Percentiles rank a stretch among this genome's conserved stretches.
These are phyloP conservation scores for Drosophila kepulauana DNA, from an alignment of 1,140 invertebrate genomes.

Conservation along the genomic window DNA sequence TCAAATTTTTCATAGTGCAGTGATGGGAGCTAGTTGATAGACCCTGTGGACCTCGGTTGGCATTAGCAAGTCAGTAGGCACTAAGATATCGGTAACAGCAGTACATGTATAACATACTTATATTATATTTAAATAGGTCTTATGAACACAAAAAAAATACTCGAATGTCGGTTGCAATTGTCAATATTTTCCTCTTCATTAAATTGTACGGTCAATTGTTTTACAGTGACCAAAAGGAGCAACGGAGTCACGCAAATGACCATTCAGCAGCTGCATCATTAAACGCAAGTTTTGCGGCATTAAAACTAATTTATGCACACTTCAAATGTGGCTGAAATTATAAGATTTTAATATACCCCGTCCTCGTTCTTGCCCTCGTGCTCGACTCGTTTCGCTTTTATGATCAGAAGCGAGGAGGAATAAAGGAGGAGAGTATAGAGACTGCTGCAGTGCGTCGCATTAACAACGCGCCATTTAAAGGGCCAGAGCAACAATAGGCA, in stretches of 20 bases:
- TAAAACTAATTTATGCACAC: conserved; percentile 73
- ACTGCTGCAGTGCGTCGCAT: conserved; percentile 72
- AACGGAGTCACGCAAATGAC: conserved; percentile 6
- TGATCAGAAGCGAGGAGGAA: not conserved
- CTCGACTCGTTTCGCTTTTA: not conserved
- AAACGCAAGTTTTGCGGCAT: conserved; percentile 57
- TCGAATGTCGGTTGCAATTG: too few relatives aligned
- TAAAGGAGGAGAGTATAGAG: conserved; percentile 2
- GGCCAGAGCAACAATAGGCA: conserved; percentile 70
- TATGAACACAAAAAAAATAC: too few relatives aligned
- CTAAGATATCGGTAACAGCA: too few relatives aligned
- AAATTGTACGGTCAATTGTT: not conserved
- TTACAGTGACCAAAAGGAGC: conserved; percentile 1
- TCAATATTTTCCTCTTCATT: conserved; percentile 13
- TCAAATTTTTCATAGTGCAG: too few relatives aligned
- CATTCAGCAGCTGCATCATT: conserved; percentile 60
- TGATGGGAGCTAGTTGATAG: too few relatives aligned
- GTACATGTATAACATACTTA: too few relatives aligned
- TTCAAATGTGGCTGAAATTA: conserved; percentile 73
- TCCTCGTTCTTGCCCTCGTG: not conserved
- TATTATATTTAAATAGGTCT: too few relatives aligned
- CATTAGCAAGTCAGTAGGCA: too few relatives aligned
- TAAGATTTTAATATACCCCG: conserved; percentile 72
- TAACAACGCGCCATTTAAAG: conserved; percentile 72
- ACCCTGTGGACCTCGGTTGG: too few relatives aligned